These are phyloP conservation scores for Orthosia gracilis DNA, from an alignment of 2,888 invertebrate genomes.

Conservation along the genomic window DNA sequence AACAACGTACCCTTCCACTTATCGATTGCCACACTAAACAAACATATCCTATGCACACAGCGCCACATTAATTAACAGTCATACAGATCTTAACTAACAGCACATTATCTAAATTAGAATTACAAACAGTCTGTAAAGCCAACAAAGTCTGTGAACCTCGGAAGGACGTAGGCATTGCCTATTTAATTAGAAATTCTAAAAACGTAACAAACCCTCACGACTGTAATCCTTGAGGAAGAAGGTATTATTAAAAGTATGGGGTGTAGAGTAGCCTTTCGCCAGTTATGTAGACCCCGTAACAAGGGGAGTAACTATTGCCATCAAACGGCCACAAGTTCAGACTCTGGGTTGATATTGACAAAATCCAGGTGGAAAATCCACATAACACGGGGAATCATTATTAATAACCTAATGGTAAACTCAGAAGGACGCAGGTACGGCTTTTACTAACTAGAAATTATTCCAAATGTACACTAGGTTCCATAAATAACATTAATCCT, in stretches of 20 bases:
- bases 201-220: background rate
- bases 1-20: background rate
- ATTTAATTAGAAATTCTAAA: background rate
- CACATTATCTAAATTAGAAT: conserved; percentile 45
- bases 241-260: too few relatives aligned
- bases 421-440: background rate
- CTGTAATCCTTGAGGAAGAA: too few relatives aligned
- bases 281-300: too few relatives aligned
- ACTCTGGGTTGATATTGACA: too few relatives aligned
- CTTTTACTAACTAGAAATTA: conserved; percentile 42
- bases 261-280: too few relatives aligned
- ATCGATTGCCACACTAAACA: background rate
- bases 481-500: too few relatives aligned
- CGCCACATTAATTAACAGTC: conserved; percentile 25
- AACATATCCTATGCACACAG: conserved; percentile 3
- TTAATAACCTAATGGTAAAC: conserved; percentile 37
- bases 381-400: too few relatives aligned
- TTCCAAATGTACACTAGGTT: too few relatives aligned
- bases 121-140: conserved; percentile 34
- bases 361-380: too few relatives aligned
- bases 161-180: background rate
- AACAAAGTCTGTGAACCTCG: conserved; percentile 13
- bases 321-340: too few relatives aligned
- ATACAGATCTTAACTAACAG: conserved; percentile 11
- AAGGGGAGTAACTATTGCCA: too few relatives aligned